Base-by-base conservation (phyloP, 2,797 vertebrate species). In the Antrozous pallidus region DNA sequence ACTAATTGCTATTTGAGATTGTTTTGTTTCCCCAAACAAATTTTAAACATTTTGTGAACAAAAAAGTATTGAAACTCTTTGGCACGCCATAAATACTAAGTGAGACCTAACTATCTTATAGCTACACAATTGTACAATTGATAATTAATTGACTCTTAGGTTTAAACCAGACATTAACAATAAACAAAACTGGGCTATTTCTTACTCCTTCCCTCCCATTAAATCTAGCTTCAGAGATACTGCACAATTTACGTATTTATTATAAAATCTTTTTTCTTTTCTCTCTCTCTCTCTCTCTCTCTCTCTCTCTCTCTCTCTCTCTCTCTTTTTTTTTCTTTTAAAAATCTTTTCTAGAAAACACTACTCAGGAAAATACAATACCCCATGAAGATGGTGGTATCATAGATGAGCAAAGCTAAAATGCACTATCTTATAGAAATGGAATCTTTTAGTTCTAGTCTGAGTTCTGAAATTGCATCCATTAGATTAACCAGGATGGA, bases 1-100 rank as follows among this genome's bases (percentile, higher is more conserved):
- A 81, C 38, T 95, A 96, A 94, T 95, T 96, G 75, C 65, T 75
- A 24, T 81, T 94, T 94, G 67, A 94, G 38, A 94, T 80, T 81
- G 84, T 90, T 92, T 89, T 94, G 56, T 92, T 94, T 96, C 42
- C 24, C 12, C 70, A 94, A 73, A 58, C 92, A 83, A 92, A 90
- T 90, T 74, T 90, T 83, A 88, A 94, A 90, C 14, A 83, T 92
- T 78, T 86, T 78, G 17, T 86, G 81, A 93, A 95, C n/a, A 91
- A 77, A 93, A 93, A 80, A 94, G 11, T 78, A 78, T 51, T 75
- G 24, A 93, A 93, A 82, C 24, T 73, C 49, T 84, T 95, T 49
- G 70, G 45, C n/a, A 61, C 26, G 49, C 13, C 81, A 54, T 74
- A 69, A 22, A n/a, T 74, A 78, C 36, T 91, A 90, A 82, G 85